Conservation (phyloP, 2,113 vertebrate genomes). For the Ellobius talpinus region DNA sequence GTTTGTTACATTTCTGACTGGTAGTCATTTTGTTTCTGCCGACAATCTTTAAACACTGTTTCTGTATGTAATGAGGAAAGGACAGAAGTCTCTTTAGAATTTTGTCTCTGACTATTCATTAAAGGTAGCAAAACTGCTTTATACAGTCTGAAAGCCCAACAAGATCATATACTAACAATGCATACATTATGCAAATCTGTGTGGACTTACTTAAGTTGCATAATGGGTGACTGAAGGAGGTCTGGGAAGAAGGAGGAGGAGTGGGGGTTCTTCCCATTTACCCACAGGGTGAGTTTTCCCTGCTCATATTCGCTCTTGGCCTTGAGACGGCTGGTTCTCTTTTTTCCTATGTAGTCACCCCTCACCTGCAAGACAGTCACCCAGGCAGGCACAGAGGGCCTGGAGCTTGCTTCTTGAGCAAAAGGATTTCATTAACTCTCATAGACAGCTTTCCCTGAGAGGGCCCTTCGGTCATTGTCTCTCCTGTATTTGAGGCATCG, state of each 20-base stretch:
- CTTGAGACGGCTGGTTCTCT: background rate
- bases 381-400: fast-evolving
- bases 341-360: fast-evolving
- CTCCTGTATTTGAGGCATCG: background rate
- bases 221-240: conserved; percentile 59
- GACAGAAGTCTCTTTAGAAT: conserved; percentile 53
- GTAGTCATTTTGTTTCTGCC: conserved; percentile 7
- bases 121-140: conserved; percentile 67
- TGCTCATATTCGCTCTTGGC: background rate
- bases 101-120: conserved; percentile 31
- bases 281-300: background rate
- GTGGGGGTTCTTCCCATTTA: background rate
- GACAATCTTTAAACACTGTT: conserved; percentile 14
- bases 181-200: conserved; percentile 72
- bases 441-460: background rate
- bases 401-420: background rate
- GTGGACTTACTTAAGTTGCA: conserved; percentile 65
- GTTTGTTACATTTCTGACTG: background rate
- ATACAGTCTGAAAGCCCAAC: conserved; percentile 66
- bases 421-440: conserved; percentile 40
- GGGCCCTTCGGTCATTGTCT: background rate
- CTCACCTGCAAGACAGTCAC: background rate
- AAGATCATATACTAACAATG: conserved; percentile 32
- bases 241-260: background rate
- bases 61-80: conserved; percentile 40